phyloP scores from a whole-genome alignment of 1,140 invertebrate genomes.

The Radopholus similis region DNA sequence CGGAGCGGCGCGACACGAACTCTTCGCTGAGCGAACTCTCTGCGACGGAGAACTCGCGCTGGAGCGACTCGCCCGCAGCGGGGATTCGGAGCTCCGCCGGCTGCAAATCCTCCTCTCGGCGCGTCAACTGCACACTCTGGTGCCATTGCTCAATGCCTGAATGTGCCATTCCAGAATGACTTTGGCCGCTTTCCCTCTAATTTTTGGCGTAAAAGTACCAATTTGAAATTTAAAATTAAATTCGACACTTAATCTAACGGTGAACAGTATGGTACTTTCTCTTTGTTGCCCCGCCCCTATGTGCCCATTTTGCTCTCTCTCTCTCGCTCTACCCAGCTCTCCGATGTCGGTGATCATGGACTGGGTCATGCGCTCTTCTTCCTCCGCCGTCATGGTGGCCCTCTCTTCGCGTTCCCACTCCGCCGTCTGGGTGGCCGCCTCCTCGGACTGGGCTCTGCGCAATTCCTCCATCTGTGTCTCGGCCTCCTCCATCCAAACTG shows the following conservation, averaged over 20 bases:
- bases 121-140: neutral
- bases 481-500: neutral
- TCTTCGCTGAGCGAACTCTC: neutral
- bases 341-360: conserved; percentile 37
- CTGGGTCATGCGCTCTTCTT: conserved; percentile 32
- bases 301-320: no score
- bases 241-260: neutral
- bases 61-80: neutral
- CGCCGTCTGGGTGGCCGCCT: neutral
- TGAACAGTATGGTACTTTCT: neutral
- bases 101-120: no score
- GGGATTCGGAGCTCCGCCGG: neutral
- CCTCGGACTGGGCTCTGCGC: neutral
- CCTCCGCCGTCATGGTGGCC: conserved; percentile 19
- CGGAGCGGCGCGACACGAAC: neutral
- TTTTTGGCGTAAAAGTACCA: no score
- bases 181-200: no score
- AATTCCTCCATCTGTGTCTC: neutral
- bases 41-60: neutral
- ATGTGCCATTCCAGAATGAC: no score
- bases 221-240: neutral
- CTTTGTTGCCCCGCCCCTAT: neutral
- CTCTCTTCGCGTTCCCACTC: conserved; percentile 8
- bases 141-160: neutral
- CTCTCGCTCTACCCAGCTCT: neutral